phyloP scores from a whole-genome alignment of 2,888 invertebrate species.

The Synergus itoensis region DNA sequence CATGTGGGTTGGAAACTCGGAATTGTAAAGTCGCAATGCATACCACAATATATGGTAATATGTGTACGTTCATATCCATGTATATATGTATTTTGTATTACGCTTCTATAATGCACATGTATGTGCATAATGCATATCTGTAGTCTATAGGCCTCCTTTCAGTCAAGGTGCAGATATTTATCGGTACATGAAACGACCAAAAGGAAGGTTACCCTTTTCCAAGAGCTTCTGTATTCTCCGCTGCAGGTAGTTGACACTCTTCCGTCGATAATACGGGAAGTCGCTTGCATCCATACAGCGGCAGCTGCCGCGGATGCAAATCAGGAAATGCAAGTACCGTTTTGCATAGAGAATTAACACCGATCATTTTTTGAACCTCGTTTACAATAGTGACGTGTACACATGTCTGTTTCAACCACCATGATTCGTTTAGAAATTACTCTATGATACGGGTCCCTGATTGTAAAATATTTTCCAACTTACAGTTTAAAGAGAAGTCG shows the following conservation, averaged over 20 bases:
- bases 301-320: slow-evolving; percentile 21
- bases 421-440: background rate
- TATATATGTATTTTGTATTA: background rate
- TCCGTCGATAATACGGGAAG: slow-evolving; percentile 31
- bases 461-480: slow-evolving; percentile 9
- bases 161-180: slow-evolving; percentile 22
- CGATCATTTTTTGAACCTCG: background rate
- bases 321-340: slow-evolving; percentile 32
- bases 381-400: slow-evolving; percentile 20
- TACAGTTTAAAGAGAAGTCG: slow-evolving; percentile 1
- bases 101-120: background rate
- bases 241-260: background rate
- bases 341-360: slow-evolving; percentile 31
- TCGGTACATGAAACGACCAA: slow-evolving; percentile 11
- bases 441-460: slow-evolving; percentile 16
- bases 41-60: background rate
- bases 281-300: slow-evolving; percentile 36
- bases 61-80: background rate
- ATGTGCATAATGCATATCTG: background rate
- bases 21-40: slow-evolving; percentile 21
- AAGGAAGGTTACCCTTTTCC: background rate
- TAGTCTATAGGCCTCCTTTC: background rate
- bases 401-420: background rate
- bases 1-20: slow-evolving; percentile 37
- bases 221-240: slow-evolving; percentile 22